phyloP scores from a whole-genome alignment of 2,797 vertebrate species.

The Phyllotis vaccarum region DNA sequence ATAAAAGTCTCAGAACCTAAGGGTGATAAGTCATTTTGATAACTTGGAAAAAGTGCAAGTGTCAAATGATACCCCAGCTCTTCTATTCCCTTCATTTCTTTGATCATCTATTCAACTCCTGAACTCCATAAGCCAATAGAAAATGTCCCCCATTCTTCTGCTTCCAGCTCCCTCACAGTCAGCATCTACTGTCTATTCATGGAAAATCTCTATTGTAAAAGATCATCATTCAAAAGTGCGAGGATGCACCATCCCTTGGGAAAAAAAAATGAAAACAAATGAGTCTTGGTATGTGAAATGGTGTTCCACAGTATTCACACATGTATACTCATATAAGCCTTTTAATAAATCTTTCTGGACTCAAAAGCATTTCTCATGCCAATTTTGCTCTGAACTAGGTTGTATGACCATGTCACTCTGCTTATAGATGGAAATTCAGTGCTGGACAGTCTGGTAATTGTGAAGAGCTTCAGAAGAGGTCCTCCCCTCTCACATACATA shows the following conservation, averaged over 20 bases:
- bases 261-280: conserved; percentile 38
- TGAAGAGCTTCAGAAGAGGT: not conserved
- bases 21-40: not conserved
- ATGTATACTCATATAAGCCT: not conserved
- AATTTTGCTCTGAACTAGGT: not conserved
- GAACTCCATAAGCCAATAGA: conserved; percentile 55
- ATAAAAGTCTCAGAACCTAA: conserved; percentile 36
- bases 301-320: not conserved
- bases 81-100: conserved; percentile 69
- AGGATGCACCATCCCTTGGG: not conserved
- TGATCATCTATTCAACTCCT: conserved; percentile 65
- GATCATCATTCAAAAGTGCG: conserved; percentile 51
- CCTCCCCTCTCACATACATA: not conserved
- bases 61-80: conserved; percentile 62
- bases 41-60: conserved; percentile 51
- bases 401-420: not conserved
- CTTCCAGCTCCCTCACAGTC: not conserved
- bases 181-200: conserved; percentile 60
- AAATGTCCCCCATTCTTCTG: conserved; percentile 67
- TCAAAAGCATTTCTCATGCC: not conserved
- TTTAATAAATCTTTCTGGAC: not conserved
- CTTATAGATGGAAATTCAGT: not conserved
- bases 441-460: not conserved
- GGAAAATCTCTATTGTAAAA: conserved; percentile 51
- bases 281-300: not conserved